Base-by-base conservation (phyloP, 2,797 vertebrate genomes). In the Rallus crepitans region DNA sequence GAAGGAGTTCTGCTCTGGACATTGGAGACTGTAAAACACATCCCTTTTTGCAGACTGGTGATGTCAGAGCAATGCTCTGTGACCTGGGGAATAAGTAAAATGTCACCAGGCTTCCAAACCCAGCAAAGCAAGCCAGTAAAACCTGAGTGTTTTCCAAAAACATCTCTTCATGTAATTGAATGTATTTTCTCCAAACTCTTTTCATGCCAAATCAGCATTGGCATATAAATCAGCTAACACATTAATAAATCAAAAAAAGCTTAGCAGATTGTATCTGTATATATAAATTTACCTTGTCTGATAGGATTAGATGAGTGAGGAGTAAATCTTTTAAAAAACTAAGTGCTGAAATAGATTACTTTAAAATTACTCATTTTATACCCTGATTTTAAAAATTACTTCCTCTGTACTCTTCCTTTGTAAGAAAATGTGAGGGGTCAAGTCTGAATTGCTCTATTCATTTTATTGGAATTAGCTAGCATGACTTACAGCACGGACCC, bases 81-180 rank as follows among this genome's bases (percentile, higher is more conserved):
- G 87, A 84, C 80, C 73, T 70, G 65, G 9, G 33, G 12, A 64
- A 55, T 82, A 72, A 90, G 84, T 60, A 63, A 95, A 96, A 94
- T 94, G 90, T 90, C 93, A 90, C 25, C 10, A 7, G 35, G 12
- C 31, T 89, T 89, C 31, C n/a, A 56, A 82, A 64, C 56, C 11
- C 33, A 50, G 15, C 1, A 1, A 73, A 28, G 15, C 25, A 50
- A 79, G n/a, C 9, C 47, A 12, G 16, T 55, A 64, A 31, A 30
- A 42, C 27, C 8, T 37, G 30, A 31, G 12, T 39, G 5, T 1
- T 28, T 65, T 66, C 63, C 25, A 21, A 47, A 72, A 66, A 7
- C 23, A 30, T 39, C 42, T 66, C 35, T 52, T 66, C 10, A 21
- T 72, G 23, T 37, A 56, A 53, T 9, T 75, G 52, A 88, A 91